A percentile compares a stretch with the other conserved stretches of the same genome.
Evolutionary conservation across 2,888 invertebrate species (phyloP).

Genomic region (Augochlorella aurata): DNA sequence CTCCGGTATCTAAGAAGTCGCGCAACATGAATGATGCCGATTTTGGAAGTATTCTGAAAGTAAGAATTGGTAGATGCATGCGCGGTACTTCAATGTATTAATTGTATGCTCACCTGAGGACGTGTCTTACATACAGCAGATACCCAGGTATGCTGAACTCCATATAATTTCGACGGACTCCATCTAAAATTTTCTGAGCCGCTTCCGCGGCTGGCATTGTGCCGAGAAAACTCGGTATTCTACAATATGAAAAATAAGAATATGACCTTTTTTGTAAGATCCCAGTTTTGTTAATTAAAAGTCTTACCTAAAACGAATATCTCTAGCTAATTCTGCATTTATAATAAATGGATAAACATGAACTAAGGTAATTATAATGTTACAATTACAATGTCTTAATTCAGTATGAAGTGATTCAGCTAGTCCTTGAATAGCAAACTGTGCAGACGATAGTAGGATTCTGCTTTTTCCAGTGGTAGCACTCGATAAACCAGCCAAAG

Average conservation of each 20-base stretch:
- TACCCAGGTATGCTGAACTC: conserved; percentile 86
- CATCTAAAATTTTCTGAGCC: conserved; percentile 85
- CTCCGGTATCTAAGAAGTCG: conserved; percentile 86
- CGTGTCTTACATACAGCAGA: conserved; percentile 84
- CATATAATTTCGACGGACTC: conserved; percentile 85
- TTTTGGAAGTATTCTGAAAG: conserved; percentile 84
- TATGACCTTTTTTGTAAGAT: neutral
- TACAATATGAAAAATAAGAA: conserved; percentile 67
- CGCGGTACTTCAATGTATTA: neutral
- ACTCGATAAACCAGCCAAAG: conserved; percentile 85
- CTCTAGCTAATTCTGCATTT: conserved; percentile 83
- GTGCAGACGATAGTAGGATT: conserved; percentile 85
- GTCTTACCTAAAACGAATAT: conserved; percentile 84
- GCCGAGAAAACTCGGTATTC: conserved; percentile 87
- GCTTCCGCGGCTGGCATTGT: conserved; percentile 85
- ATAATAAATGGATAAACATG: conserved; percentile 87
- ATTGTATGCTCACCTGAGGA: conserved; percentile 80
- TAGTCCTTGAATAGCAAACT: conserved; percentile 87
- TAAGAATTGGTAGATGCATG: conserved; percentile 25
- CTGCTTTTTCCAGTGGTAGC: conserved; percentile 82
- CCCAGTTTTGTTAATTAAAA: neutral
- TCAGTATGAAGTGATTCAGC: conserved; percentile 86
- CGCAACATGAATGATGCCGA: conserved; percentile 85
- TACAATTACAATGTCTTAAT: conserved; percentile 84
- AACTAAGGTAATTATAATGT: conserved; percentile 85